Percentiles rank a stretch among this genome's conserved stretches.
Evolutionary conservation across 1,140 invertebrate species (phyloP).

Genomic region (Drosophila sp.): DNA sequence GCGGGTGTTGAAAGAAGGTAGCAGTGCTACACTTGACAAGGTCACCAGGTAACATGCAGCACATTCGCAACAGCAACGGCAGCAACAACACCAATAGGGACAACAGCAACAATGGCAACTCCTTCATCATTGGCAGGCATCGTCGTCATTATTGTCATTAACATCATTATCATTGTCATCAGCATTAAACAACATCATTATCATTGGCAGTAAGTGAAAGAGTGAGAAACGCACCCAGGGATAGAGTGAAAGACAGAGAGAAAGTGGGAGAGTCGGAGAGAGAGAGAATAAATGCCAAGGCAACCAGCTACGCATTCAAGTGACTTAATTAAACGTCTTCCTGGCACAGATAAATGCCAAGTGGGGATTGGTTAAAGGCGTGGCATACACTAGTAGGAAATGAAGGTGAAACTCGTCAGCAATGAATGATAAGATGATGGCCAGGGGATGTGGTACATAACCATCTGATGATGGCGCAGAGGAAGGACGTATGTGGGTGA

Average conservation of each 20-base stretch:
- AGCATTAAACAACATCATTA: conserved; percentile 21
- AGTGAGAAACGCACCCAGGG: background rate
- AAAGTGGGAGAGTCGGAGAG: background rate
- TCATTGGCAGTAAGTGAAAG: conserved; percentile 40
- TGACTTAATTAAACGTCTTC: conserved; percentile 74
- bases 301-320: conserved; percentile 71
- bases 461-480: background rate
- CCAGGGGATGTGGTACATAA: background rate
- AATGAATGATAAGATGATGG: conserved; percentile 11
- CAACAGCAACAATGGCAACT: background rate
- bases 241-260: background rate
- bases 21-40: conserved; percentile 46
- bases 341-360: conserved; percentile 66
- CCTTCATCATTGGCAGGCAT: conserved; percentile 27
- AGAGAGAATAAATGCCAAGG: conserved; percentile 69
- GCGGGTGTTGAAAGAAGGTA: conserved; percentile 4
- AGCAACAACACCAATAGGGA: conserved; percentile 1
- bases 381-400: conserved; percentile 8
- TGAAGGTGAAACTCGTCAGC: conserved; percentile 12
- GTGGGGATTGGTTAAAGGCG: conserved; percentile 19
- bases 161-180: conserved; percentile 26
- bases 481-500: background rate
- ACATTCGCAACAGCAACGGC: conserved; percentile 18
- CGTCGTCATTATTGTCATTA: conserved; percentile 27
- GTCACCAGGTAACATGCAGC: conserved; percentile 37